Evolutionary conservation across 2,888 invertebrate species (phyloP).

Genomic region (Acronicta leporina): DNA sequence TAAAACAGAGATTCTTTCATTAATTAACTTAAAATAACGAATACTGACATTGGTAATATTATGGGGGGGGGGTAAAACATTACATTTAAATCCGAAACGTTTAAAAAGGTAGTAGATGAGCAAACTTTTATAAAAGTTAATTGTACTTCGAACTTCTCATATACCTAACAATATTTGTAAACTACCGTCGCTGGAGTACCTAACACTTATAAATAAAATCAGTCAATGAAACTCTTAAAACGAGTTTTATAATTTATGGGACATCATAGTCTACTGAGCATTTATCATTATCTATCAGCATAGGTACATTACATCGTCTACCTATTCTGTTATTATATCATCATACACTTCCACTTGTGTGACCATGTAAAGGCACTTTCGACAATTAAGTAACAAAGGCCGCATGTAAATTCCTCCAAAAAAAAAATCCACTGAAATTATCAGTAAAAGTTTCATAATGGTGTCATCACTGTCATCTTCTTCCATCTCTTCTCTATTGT

Average conservation of each 20-base stretch:
- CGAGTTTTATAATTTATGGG: slow-evolving; percentile 72
- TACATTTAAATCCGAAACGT: slow-evolving; percentile 43
- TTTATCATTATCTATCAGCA: slow-evolving; percentile 65
- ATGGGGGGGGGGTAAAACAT: slow-evolving; percentile 51
- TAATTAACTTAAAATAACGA: slow-evolving; percentile 78
- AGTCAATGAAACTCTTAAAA: slow-evolving; percentile 84
- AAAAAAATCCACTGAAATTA: no score
- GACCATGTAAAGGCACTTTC: slow-evolving; percentile 55
- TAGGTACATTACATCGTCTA: slow-evolving; percentile 44
- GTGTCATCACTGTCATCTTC: neutral
- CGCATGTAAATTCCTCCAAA: slow-evolving; percentile 10
- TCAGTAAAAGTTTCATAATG: no score
- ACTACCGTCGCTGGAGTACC: slow-evolving; percentile 76
- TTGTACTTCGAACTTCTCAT: slow-evolving; percentile 56
- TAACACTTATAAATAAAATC: slow-evolving; percentile 85
- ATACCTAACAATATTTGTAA: slow-evolving; percentile 69
- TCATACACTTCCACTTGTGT: slow-evolving; percentile 27
- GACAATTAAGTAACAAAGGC: slow-evolving; percentile 33
- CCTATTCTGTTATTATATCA: slow-evolving; percentile 34
- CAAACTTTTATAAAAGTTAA: slow-evolving; percentile 44
- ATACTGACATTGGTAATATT: slow-evolving; percentile 85
- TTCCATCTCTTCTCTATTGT: neutral
- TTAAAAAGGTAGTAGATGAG: slow-evolving; percentile 45
- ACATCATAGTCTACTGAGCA: slow-evolving; percentile 75
- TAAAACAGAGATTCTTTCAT: slow-evolving; percentile 84